phyloP scores from a whole-genome alignment of 35 echinoderm and acorn worm genomes.

The Anneissia japonica region DNA sequence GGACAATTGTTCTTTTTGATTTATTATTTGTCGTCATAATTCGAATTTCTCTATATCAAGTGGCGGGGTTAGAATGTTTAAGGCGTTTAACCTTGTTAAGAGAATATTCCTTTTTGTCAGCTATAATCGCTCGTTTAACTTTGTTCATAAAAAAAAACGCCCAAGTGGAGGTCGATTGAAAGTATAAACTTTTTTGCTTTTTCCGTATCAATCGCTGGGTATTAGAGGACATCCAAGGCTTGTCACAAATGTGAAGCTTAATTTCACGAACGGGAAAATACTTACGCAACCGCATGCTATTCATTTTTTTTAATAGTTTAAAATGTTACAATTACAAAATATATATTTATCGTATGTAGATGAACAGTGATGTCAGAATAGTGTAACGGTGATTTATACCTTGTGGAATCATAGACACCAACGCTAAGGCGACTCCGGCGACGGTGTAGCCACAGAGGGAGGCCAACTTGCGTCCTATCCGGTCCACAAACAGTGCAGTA shows the following conservation, averaged over 20 bases:
- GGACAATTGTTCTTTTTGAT: neutral
- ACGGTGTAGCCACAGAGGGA: neutral
- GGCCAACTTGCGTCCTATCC: neutral
- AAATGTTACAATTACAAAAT: too few relatives aligned
- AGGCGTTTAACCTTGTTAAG: neutral
- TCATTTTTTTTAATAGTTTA: too few relatives aligned
- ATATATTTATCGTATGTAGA: too few relatives aligned
- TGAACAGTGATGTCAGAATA: too few relatives aligned
- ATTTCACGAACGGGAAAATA: too few relatives aligned
- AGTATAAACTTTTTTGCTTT: neutral
- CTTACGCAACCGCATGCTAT: too few relatives aligned
- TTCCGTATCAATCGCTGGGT: neutral
- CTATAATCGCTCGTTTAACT: slow-evolving; percentile 10
- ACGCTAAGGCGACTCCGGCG: neutral
- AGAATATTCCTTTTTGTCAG: neutral
- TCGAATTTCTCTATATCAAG: neutral
- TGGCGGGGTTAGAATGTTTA: neutral
- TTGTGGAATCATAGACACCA: neutral
- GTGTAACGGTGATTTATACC: too few relatives aligned
- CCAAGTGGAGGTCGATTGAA: neutral
- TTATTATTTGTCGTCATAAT: too few relatives aligned
- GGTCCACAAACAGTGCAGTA: neutral
- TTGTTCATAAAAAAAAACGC: slow-evolving; percentile 1
- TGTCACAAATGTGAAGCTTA: too few relatives aligned
- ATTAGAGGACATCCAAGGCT: too few relatives aligned